phyloP scores from a whole-genome alignment of 2,113 vertebrate genomes.

The Xiphorhynchus elegans region DNA sequence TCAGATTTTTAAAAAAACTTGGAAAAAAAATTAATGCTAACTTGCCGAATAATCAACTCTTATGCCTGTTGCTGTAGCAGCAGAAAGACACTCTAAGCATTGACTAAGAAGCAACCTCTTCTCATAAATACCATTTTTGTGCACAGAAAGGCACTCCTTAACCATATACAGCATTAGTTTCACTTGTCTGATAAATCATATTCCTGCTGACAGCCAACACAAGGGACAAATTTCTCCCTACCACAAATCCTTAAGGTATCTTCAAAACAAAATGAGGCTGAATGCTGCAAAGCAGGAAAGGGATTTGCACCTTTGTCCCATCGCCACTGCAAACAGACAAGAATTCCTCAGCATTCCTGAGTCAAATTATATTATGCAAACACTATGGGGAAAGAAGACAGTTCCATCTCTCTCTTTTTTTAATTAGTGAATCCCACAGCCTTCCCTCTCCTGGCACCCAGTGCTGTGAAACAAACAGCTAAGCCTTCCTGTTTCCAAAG shows the following conservation, averaged over 20 bases:
- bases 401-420: neutral
- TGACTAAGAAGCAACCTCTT: neutral
- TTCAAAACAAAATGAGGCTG: neutral
- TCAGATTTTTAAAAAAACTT: neutral
- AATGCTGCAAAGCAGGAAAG: neutral
- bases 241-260: neutral
- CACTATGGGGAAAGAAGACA: neutral
- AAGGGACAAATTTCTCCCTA: neutral
- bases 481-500: neutral
- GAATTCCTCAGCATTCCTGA: neutral
- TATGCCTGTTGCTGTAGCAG: slow-evolving; percentile 20
- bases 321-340: neutral
- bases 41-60: slow-evolving; percentile 8
- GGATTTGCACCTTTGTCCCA: neutral
- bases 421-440: neutral
- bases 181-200: slow-evolving; percentile 14
- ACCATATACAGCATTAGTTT: neutral
- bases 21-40: neutral
- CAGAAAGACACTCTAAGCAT: neutral
- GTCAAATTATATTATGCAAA: neutral
- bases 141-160: neutral
- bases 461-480: neutral
- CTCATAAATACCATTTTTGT: neutral
- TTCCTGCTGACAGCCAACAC: slow-evolving; percentile 1
- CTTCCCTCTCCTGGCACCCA: neutral